phyloP scores from a whole-genome alignment of 2,888 invertebrate genomes.

The Cancer borealis region DNA sequence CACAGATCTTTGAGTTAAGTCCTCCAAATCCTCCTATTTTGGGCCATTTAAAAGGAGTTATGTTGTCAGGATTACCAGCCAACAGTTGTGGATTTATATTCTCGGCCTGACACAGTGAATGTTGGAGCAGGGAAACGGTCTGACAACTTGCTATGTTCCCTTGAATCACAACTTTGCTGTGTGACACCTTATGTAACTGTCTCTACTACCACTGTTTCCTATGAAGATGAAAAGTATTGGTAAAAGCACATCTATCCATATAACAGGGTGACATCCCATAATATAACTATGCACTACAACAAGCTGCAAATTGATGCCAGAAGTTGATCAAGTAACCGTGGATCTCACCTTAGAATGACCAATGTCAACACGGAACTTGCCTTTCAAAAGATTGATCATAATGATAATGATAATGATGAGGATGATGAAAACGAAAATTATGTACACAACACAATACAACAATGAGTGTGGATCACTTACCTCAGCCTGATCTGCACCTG shows the following conservation, averaged over 20 bases:
- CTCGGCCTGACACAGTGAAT: background rate
- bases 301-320: background rate
- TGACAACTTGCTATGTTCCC: background rate
- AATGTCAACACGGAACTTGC: background rate
- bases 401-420: too few species aligned
- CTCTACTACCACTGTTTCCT: background rate
- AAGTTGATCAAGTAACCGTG: background rate
- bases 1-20: background rate
- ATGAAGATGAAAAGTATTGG: background rate
- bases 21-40: background rate
- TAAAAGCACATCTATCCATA: background rate
- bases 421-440: background rate
- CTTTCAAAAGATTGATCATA: background rate
- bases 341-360: background rate
- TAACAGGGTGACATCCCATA: background rate
- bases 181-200: background rate
- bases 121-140: background rate
- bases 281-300: background rate
- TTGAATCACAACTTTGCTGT: background rate
- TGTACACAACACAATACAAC: background rate
- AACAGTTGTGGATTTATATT: background rate
- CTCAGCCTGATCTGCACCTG: conserved; percentile 95
- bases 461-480: conserved; percentile 78
- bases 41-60: background rate
- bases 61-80: background rate